A percentile compares a stretch with the other conserved stretches of the same genome.
These are phyloP conservation scores for Mesaphorura yosii DNA, from an alignment of 1,140 invertebrate species.

Conservation along the genomic window DNA sequence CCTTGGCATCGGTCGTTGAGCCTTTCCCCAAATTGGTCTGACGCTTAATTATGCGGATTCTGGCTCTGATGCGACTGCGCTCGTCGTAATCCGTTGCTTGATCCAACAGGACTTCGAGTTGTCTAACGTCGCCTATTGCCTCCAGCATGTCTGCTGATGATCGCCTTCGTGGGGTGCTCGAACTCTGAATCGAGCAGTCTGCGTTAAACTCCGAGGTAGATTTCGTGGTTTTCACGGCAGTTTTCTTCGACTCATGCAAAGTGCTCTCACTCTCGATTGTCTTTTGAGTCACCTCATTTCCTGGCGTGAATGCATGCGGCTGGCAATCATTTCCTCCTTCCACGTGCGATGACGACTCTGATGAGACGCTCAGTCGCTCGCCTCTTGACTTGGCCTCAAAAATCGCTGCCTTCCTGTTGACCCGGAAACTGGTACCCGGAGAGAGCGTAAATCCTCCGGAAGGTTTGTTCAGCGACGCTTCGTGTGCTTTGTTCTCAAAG, in stretches of 20 bases:
- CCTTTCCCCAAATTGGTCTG: slow-evolving; percentile 8
- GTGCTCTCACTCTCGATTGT: too few species aligned
- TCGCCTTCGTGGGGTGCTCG: slow-evolving; percentile 1
- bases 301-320: too few species aligned
- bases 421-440: slow-evolving; percentile 10
- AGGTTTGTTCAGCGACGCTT: slow-evolving; percentile 9
- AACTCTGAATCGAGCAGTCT: too few species aligned
- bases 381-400: slow-evolving; percentile 27
- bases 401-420: slow-evolving; percentile 25
- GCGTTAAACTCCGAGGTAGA: slow-evolving; percentile 1
- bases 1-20: background rate
- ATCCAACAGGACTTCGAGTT: slow-evolving; percentile 58
- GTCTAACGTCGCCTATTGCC: slow-evolving; percentile 53
- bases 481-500: slow-evolving; percentile 46
- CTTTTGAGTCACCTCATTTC: too few species aligned
- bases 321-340: too few species aligned
- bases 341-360: slow-evolving; percentile 20
- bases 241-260: too few species aligned
- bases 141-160: slow-evolving; percentile 46
- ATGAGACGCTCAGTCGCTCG: slow-evolving; percentile 23
- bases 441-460: slow-evolving; percentile 2
- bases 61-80: slow-evolving; percentile 55
- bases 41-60: slow-evolving; percentile 50
- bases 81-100: slow-evolving; percentile 60
- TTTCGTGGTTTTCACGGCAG: slow-evolving; percentile 7